These are phyloP conservation scores for Alloplasta piceator DNA, from an alignment of 2,888 invertebrate species.

Conservation along the genomic window DNA sequence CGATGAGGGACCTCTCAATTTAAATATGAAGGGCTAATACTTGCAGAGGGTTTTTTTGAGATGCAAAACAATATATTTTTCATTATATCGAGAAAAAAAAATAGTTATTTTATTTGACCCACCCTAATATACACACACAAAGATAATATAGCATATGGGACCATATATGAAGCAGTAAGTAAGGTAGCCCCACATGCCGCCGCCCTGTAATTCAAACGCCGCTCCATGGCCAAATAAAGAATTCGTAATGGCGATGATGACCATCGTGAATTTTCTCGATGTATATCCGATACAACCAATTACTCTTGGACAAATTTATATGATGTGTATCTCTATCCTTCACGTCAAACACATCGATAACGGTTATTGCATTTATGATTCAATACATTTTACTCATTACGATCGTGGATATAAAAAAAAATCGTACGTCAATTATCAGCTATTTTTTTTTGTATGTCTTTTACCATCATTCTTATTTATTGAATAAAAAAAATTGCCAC, in stretches of 20 bases:
- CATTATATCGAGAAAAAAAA: no score
- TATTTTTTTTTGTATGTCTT: neutral
- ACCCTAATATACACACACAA: no score
- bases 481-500: no score
- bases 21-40: no score
- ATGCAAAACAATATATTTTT: no score
- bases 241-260: slow-evolving; percentile 83
- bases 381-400: neutral
- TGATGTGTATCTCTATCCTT: slow-evolving; percentile 31
- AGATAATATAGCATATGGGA: slow-evolving; percentile 66
- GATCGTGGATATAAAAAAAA: neutral
- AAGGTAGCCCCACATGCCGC: slow-evolving; percentile 80
- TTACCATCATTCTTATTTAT: neutral
- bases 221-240: slow-evolving; percentile 81
- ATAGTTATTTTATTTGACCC: no score
- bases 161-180: slow-evolving; percentile 81
- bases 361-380: slow-evolving; percentile 25
- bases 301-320: slow-evolving; percentile 70
- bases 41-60: no score
- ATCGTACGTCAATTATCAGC: neutral
- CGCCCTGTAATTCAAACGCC: slow-evolving; percentile 81
- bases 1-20: no score
- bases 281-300: slow-evolving; percentile 79
- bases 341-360: slow-evolving; percentile 37
- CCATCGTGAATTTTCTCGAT: slow-evolving; percentile 81